Evolutionary conservation across 1,140 invertebrate genomes (phyloP).

Genomic region (Hyles vespertilio): DNA sequence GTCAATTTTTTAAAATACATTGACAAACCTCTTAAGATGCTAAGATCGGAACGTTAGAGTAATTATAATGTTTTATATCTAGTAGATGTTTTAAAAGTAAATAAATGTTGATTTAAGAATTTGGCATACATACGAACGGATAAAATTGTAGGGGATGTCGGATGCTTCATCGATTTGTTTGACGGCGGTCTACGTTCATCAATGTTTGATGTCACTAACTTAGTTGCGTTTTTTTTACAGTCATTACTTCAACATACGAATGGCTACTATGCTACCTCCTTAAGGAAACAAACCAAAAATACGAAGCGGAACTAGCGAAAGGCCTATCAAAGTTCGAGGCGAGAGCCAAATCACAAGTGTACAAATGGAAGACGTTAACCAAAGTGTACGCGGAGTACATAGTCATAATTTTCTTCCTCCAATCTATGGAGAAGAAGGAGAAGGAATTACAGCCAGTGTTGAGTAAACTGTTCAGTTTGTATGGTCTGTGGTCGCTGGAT

Average conservation of each 20-base stretch:
- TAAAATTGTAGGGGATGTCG: no score
- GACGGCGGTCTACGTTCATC: no score
- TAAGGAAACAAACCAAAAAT: slow-evolving; percentile 80
- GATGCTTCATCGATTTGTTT: no score
- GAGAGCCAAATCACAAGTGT: slow-evolving; percentile 89
- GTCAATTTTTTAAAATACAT: no score
- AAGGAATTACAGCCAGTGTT: slow-evolving; percentile 77
- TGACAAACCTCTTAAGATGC: no score
- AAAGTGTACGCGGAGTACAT: slow-evolving; percentile 86
- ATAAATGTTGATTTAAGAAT: no score
- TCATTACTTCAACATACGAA: slow-evolving; percentile 84
- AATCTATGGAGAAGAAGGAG: slow-evolving; percentile 74
- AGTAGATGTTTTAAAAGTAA: no score
- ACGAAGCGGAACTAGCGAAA: slow-evolving; percentile 74
- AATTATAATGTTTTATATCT: no score
- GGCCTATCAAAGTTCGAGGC: slow-evolving; percentile 83
- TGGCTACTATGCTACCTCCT: slow-evolving; percentile 91
- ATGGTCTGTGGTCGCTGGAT: slow-evolving; percentile 84
- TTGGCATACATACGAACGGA: no score
- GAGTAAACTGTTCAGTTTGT: slow-evolving; percentile 81
- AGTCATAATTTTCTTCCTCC: slow-evolving; percentile 77
- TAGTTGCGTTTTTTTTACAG: slow-evolving; percentile 69
- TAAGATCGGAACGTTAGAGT: no score
- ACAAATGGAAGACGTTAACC: slow-evolving; percentile 84
- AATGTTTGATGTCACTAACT: no score